Percentiles rank a stretch among this genome's conserved stretches.
phyloP scores from a whole-genome alignment of 2,113 vertebrate species.

The Leiothrix lutea region DNA sequence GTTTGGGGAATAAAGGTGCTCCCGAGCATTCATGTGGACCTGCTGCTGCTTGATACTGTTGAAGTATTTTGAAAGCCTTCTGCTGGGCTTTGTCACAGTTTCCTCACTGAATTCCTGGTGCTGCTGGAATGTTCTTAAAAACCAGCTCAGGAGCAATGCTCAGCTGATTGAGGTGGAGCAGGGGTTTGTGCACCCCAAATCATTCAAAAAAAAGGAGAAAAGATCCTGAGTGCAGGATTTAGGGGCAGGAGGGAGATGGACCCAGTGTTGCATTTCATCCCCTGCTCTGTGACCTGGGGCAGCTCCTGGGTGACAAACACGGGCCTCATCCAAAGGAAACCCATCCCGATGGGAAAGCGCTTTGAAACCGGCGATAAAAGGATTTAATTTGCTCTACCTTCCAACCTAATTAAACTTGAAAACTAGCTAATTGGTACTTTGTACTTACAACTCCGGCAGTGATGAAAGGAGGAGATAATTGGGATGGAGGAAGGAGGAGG shows the following conservation, averaged over 20 bases:
- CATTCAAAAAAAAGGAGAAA: no score
- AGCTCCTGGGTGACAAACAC: neutral
- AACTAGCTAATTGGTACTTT: constrained; percentile 75
- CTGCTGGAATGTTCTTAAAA: neutral
- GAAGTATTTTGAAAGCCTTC: neutral
- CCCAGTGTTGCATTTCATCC: neutral
- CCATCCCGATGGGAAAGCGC: constrained; percentile 37
- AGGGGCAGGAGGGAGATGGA: neutral
- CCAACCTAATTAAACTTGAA: constrained; percentile 78
- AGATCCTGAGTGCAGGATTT: neutral
- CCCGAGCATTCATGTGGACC: neutral
- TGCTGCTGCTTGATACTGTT: neutral
- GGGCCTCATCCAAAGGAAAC: constrained; percentile 18
- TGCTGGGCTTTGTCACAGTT: neutral
- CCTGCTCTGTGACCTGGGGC: neutral
- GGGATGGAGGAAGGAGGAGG: constrained; percentile 18
- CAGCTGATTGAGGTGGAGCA: neutral
- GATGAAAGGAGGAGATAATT: constrained; percentile 72
- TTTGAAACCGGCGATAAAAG: constrained; percentile 72
- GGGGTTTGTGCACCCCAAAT: neutral
- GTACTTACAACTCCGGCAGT: constrained; percentile 59
- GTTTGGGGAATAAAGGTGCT: neutral
- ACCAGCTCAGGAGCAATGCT: neutral
- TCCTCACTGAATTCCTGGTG: neutral
- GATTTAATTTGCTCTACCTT: constrained; percentile 75